These are phyloP conservation scores for Drosophila macrospina DNA, from an alignment of 2,888 invertebrate species.

Conservation along the genomic window DNA sequence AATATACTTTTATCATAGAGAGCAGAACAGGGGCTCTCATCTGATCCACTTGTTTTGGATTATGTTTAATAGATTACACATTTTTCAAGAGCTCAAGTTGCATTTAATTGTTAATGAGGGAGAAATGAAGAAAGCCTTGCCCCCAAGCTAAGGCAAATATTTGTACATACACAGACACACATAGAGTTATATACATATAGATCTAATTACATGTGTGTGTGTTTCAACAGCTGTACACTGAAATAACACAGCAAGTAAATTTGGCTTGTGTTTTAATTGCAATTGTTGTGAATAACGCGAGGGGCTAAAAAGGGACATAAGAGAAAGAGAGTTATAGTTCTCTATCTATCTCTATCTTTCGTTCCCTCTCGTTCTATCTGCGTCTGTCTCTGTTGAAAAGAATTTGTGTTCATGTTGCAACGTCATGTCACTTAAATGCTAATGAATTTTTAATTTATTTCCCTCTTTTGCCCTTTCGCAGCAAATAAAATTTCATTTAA, in stretches of 20 bases:
- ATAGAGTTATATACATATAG: neutral
- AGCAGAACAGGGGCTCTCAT: too few relatives aligned
- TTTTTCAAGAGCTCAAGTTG: neutral
- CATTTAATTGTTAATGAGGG: too few relatives aligned
- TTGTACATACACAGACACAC: too few relatives aligned
- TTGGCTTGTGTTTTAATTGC: conserved; percentile 38
- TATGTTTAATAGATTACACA: neutral
- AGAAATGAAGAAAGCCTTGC: too few relatives aligned
- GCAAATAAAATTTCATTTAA: conserved; percentile 60
- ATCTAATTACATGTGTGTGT: neutral
- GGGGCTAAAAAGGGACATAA: neutral
- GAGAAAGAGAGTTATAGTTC: neutral
- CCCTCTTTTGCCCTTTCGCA: conserved; percentile 44
- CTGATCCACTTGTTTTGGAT: neutral
- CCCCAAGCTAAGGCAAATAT: too few relatives aligned
- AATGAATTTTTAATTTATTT: conserved; percentile 73
- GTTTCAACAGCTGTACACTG: conserved; percentile 11
- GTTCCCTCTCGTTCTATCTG: neutral
- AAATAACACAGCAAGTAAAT: conserved; percentile 27
- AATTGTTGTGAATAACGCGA: conserved; percentile 36
- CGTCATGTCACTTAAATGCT: conserved; percentile 48
- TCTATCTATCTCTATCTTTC: neutral
- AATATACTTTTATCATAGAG: too few relatives aligned
- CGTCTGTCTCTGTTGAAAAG: conserved; percentile 1
- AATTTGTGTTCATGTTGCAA: conserved; percentile 18